These are phyloP conservation scores for Nesometra sesokonis DNA, from an alignment of 35 echinoderm and acorn worm genomes.

Conservation along the genomic window DNA sequence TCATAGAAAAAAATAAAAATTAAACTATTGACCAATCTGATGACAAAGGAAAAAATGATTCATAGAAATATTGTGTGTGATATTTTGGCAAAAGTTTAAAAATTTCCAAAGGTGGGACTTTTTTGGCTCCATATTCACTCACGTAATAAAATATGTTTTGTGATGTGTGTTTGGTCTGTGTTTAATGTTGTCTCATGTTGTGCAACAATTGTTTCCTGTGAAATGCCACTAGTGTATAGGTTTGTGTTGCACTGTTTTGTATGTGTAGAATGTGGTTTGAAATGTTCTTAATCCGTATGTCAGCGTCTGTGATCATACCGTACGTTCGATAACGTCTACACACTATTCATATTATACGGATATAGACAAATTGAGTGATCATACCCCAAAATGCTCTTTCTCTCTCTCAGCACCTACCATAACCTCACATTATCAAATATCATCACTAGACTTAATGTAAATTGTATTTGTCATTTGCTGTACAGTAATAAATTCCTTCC, in stretches of 20 bases:
- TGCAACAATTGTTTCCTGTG: not conserved
- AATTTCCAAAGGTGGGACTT: not conserved
- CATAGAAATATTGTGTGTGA: too few species aligned
- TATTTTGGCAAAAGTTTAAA: too few species aligned
- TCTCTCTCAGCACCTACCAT: not conserved
- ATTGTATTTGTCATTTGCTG: not conserved
- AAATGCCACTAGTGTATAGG: not conserved
- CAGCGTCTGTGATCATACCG: not conserved
- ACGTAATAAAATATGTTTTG: not conserved
- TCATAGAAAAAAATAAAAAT: too few species aligned
- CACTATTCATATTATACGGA: not conserved
- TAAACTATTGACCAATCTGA: too few species aligned
- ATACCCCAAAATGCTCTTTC: not conserved
- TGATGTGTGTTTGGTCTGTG: not conserved
- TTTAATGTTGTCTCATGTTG: not conserved
- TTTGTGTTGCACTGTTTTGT: not conserved
- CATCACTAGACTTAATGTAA: not conserved
- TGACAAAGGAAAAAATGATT: too few species aligned
- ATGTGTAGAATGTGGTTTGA: not conserved
- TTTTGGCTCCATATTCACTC: not conserved
- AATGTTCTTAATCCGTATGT: not conserved
- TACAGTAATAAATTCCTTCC: not conserved
- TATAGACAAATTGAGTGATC: not conserved
- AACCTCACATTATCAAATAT: not conserved
- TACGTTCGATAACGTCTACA: not conserved